Percentiles rank a stretch among this genome's conserved stretches.
phyloP scores from a whole-genome alignment of 2,113 vertebrate species.

The Grantiella picta region DNA sequence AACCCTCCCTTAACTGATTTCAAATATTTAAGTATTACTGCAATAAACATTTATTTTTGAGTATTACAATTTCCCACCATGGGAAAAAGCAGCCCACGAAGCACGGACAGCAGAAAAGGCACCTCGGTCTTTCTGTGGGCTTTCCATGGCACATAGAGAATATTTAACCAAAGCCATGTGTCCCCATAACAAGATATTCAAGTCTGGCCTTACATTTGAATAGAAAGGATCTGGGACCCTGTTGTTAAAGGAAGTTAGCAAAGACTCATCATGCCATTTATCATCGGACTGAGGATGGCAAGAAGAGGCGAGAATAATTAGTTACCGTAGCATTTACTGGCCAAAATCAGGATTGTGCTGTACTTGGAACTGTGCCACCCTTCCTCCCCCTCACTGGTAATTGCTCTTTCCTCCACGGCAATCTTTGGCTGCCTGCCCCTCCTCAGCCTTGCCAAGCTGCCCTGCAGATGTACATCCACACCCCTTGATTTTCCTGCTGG shows the following conservation, averaged over 20 bases:
- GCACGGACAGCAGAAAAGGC: background rate
- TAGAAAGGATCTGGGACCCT: background rate
- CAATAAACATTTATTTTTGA: background rate
- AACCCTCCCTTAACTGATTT: background rate
- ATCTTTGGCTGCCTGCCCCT: background rate
- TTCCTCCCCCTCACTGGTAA: background rate
- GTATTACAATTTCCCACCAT: background rate
- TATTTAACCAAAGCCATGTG: background rate
- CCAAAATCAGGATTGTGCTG: background rate
- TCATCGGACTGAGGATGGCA: background rate
- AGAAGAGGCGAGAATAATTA: background rate
- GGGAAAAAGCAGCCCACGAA: background rate
- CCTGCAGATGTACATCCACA: background rate
- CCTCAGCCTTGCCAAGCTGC: background rate
- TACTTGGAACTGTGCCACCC: background rate
- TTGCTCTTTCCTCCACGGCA: background rate
- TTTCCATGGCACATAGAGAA: background rate
- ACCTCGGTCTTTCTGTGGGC: background rate
- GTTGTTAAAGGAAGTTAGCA: background rate
- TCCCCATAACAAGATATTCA: background rate
- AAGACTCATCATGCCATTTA: background rate
- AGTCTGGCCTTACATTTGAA: background rate
- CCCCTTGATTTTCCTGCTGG: background rate
- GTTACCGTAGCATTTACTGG: background rate
- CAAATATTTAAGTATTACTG: background rate